Evolutionary conservation across 2,113 vertebrate genomes (phyloP).

Genomic region (Urocolius indicus): DNA sequence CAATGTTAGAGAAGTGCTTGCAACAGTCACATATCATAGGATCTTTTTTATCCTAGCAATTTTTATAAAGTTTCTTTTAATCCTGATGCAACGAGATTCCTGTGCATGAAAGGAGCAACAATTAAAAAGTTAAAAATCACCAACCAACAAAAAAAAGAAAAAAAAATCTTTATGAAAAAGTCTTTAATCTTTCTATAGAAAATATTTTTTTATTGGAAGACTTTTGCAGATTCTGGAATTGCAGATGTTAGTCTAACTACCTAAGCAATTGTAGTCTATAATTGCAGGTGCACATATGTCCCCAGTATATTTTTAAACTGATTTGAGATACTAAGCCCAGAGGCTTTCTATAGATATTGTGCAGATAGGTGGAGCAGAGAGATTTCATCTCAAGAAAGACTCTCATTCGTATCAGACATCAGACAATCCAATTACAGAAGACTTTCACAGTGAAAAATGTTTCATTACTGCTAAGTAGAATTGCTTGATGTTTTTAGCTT

Average conservation of each 20-base stretch:
- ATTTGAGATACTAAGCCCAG: background rate
- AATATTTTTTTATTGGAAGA: background rate
- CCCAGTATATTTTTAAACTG: background rate
- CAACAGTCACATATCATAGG: background rate
- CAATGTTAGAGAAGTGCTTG: constrained; percentile 18
- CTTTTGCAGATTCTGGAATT: background rate
- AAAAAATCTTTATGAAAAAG: background rate
- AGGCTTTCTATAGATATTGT: background rate
- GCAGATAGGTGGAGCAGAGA: background rate
- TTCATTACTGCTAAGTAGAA: background rate
- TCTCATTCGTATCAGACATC: background rate
- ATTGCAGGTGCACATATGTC: accelerated
- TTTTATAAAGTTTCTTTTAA: background rate
- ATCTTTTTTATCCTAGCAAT: background rate
- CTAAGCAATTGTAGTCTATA: background rate
- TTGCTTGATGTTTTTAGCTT: background rate
- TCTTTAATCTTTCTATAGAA: too few relatives aligned
- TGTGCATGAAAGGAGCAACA: background rate
- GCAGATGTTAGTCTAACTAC: background rate
- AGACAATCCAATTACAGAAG: background rate
- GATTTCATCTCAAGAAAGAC: background rate
- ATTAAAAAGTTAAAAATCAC: background rate
- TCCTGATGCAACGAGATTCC: background rate
- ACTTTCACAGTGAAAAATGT: background rate
- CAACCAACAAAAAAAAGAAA: too few relatives aligned